Evolutionary conservation across 2,888 invertebrate species (phyloP), one percentile per base, ranked within the genome.

Genomic region (Dasypogon diadema): DNA sequence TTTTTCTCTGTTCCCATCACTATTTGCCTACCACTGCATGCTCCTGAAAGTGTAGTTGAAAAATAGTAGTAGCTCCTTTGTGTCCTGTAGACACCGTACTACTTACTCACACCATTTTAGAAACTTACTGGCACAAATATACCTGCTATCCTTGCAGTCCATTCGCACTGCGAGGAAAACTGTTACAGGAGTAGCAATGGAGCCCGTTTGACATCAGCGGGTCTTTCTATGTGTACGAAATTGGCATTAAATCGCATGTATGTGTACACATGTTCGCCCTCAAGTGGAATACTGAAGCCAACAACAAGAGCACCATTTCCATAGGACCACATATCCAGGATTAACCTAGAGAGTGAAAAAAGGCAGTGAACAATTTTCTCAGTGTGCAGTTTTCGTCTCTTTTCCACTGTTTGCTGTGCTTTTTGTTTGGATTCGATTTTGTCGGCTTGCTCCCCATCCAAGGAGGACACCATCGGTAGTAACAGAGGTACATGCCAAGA

Each of bases 341-440:
- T 68, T 48, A 68, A 68, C 48, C 65, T 24, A 24, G 16, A 18
- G 37, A 63, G 24, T 68, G 12, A 8, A 48, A 48, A 6, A 46
- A 16, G 6, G 26, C 46, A 65, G 18, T 14, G 16, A 24, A 65
- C 14, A 48, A 46, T 24, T 24, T 1, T 48, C 34, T 34, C 16
- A 34, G 16, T 60, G 34, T 34, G 60, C 16, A 26, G 1, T 26
- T 37, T 26, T 37, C 21, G 14, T 60, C 37, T 60, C 60, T 60
- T 34, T 58, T 58, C n/a, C 16, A 22, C 30, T 22, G 51, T 18
- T 18, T n/a, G 55, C 55, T 10, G 21, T 2, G 34, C 34, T 16
- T 60, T n/a, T 60, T 60, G 60, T 60, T 60, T 60, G 37, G 18
- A 12, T 60, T 60, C 60, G 60, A 37, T 60, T 60, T 42, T 18